Conservation (phyloP, 2,113 vertebrate species). For the Leptodactylus fuscus region DNA sequence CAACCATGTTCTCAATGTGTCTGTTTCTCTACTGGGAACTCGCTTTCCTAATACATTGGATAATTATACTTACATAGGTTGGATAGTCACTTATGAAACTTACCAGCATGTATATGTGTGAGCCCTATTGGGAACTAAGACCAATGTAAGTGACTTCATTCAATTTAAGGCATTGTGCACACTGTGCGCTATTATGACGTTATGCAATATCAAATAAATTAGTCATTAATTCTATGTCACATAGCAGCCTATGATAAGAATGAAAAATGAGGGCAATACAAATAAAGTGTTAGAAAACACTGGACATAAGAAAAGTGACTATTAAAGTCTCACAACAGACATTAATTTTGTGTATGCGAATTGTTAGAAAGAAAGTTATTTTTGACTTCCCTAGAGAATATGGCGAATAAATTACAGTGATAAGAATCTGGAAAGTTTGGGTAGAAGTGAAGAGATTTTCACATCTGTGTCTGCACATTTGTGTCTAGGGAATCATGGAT, state of each 20-base stretch:
- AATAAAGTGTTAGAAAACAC: background rate
- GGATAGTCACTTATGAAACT: too few relatives aligned
- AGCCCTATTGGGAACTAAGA: background rate
- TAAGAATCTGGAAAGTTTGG: constrained; percentile 83
- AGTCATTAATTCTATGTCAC: background rate
- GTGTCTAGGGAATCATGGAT: constrained; percentile 79
- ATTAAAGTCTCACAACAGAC: constrained; percentile 60
- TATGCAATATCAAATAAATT: background rate
- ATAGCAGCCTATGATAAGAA: background rate
- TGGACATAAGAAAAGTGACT: background rate
- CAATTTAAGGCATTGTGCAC: background rate
- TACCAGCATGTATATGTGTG: background rate
- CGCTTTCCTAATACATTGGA: too few relatives aligned
- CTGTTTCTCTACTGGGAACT: too few relatives aligned
- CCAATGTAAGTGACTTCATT: too few relatives aligned
- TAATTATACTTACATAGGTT: too few relatives aligned
- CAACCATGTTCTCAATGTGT: too few relatives aligned
- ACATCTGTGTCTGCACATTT: constrained; percentile 89
- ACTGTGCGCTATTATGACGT: background rate
- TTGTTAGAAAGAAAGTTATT: constrained; percentile 74
- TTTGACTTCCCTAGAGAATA: constrained; percentile 73
- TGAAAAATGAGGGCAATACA: background rate
- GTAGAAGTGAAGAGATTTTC: constrained; percentile 81
- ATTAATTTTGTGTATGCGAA: constrained; percentile 70
- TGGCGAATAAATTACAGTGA: constrained; percentile 83